Conservation (phyloP, 2,888 invertebrate genomes). For the Eudemis profundana region DNA sequence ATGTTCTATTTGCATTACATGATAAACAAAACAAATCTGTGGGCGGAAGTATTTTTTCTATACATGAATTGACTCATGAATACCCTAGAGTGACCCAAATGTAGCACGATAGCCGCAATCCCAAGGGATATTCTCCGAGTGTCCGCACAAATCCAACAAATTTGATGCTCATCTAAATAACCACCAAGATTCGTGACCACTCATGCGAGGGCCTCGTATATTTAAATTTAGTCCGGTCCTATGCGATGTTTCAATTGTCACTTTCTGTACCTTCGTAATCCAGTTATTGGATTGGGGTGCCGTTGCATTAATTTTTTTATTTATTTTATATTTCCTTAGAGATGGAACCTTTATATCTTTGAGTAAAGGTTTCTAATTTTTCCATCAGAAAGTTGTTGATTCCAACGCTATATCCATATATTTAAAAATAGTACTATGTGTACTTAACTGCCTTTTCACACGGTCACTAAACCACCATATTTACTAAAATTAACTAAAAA, state of each 20-base stretch:
- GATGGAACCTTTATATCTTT: neutral
- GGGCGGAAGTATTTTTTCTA: too few species aligned
- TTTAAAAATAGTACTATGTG: too few species aligned
- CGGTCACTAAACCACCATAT: too few species aligned
- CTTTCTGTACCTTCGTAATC: constrained; percentile 71
- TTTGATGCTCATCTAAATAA: constrained; percentile 73
- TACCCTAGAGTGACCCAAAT: neutral
- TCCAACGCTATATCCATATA: neutral
- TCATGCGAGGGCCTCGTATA: constrained; percentile 70
- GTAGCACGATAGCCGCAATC: constrained; percentile 2
- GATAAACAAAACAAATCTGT: neutral
- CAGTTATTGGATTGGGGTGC: constrained; percentile 73
- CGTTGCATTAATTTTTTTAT: constrained; percentile 49
- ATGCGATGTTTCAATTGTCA: constrained; percentile 79
- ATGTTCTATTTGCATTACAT: neutral
- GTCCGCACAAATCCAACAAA: constrained; percentile 60
- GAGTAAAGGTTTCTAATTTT: neutral
- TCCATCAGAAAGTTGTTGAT: neutral
- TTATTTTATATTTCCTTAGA: constrained; percentile 6
- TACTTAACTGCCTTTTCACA: too few species aligned
- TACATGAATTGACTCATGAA: neutral
- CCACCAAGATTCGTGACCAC: constrained; percentile 61
- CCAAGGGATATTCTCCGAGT: constrained; percentile 27
- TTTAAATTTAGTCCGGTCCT: constrained; percentile 79
- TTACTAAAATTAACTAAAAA: too few species aligned